Evolutionary conservation across 2,113 vertebrate genomes (phyloP).

Genomic region (Pyrgilauda ruficollis): DNA sequence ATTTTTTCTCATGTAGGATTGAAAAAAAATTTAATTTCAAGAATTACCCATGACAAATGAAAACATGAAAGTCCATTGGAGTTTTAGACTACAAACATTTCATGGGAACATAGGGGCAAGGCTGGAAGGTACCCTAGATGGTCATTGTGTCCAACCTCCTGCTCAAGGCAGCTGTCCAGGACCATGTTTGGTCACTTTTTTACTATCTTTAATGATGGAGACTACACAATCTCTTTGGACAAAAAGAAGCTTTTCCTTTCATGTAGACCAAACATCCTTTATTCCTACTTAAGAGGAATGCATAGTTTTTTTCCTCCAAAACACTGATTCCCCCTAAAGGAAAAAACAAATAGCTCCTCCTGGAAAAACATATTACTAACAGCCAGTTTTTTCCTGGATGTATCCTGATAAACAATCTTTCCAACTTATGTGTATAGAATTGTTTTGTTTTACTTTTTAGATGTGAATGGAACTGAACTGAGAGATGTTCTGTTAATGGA

Average conservation of each 20-base stretch:
- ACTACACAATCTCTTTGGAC: neutral
- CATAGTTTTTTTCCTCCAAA: neutral
- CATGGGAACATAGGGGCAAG: neutral
- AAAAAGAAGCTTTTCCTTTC: neutral
- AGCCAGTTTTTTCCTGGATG: neutral
- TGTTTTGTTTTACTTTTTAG: neutral
- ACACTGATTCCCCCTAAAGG: neutral
- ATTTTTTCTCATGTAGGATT: neutral
- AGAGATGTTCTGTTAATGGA: neutral
- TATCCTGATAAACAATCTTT: neutral
- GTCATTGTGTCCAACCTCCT: neutral
- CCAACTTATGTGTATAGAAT: neutral
- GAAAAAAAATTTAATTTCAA: neutral
- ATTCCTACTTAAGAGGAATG: neutral
- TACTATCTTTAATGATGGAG: neutral
- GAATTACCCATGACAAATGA: neutral
- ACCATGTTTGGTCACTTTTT: neutral
- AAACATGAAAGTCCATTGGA: neutral
- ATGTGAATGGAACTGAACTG: neutral
- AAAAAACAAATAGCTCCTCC: neutral
- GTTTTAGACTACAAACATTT: neutral
- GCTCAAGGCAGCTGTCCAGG: neutral
- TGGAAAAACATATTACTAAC: neutral
- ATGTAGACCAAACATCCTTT: fast-evolving
- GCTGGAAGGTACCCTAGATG: neutral